Conservation (phyloP, 2,888 invertebrate species). For the Carabus problematicus region DNA sequence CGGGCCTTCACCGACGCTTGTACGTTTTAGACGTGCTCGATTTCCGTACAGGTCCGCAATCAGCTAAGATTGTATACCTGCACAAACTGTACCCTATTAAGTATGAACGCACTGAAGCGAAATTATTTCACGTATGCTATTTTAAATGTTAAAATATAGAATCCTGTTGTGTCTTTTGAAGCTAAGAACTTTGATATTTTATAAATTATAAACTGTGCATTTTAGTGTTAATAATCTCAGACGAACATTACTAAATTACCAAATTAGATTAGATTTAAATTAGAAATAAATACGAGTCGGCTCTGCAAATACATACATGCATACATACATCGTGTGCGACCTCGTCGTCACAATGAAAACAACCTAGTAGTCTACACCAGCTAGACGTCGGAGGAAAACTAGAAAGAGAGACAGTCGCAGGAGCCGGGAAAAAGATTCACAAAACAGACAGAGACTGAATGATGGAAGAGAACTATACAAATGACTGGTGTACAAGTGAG, state of each 20-base stretch:
- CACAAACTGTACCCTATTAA: no score
- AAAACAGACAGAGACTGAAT: no score
- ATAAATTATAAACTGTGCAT: no score
- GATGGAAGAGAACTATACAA: slow-evolving; percentile 47
- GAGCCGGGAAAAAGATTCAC: slow-evolving; percentile 7
- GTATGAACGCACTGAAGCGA: no score
- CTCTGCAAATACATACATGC: slow-evolving; percentile 1
- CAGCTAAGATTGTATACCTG: background rate
- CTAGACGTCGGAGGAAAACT: slow-evolving; percentile 47
- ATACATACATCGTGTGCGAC: slow-evolving; percentile 14
- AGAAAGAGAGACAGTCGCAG: slow-evolving; percentile 44
- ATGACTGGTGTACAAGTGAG: slow-evolving; percentile 46
- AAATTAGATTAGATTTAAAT: no score
- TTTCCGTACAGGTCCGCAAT: slow-evolving; percentile 34
- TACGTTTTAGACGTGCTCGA: slow-evolving; percentile 31
- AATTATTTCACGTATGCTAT: no score
- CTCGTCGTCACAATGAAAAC: slow-evolving; percentile 41
- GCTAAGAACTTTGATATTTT: no score
- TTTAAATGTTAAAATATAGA: no score
- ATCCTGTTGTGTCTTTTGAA: no score
- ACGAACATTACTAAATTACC: no score
- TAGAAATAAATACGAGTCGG: no score
- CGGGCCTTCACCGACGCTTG: slow-evolving; percentile 53
- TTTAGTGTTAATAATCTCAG: no score
- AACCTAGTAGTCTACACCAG: slow-evolving; percentile 40